Conservation (phyloP, 2,888 invertebrate species). For the Brenthis ino region DNA sequence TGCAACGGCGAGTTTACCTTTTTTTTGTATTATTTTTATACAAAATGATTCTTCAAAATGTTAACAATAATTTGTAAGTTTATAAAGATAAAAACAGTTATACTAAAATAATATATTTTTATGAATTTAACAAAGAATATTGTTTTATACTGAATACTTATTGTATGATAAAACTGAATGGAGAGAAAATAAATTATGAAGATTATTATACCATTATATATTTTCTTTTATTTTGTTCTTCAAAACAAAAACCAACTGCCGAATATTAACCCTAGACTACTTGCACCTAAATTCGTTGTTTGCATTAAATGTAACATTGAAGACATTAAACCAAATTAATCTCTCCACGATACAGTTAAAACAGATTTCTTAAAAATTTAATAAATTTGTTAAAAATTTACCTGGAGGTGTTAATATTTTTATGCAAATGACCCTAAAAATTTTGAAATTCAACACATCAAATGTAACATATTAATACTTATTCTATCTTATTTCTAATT, state of each 20-base stretch:
- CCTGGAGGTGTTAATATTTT: too few relatives aligned
- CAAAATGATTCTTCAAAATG: conserved; percentile 76
- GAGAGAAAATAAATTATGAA: conserved; percentile 80
- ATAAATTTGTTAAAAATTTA: too few relatives aligned
- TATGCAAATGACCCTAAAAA: too few relatives aligned
- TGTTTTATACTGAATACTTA: conserved; percentile 81
- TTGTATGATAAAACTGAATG: conserved; percentile 73
- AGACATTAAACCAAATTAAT: too few relatives aligned
- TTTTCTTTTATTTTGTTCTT: conserved; percentile 58
- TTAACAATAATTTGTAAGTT: conserved; percentile 82
- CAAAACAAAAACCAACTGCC: background rate
- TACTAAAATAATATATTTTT: conserved; percentile 82
- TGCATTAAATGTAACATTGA: too few relatives aligned
- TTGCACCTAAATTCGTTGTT: too few relatives aligned
- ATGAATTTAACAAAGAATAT: conserved; percentile 82
- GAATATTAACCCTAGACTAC: too few relatives aligned
- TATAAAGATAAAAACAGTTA: conserved; percentile 78
- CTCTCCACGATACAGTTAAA: too few relatives aligned
- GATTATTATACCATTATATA: conserved; percentile 78
- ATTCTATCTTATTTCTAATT: background rate
- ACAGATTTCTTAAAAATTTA: too few relatives aligned
- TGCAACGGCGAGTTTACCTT: conserved; percentile 51
- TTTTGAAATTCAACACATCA: background rate
- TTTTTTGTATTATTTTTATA: conserved; percentile 79
- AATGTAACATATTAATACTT: background rate